A percentile compares a stretch with the other conserved stretches of the same genome.
phyloP scores from a whole-genome alignment of 2,113 vertebrate genomes.

The Coryphaenoides rupestris region DNA sequence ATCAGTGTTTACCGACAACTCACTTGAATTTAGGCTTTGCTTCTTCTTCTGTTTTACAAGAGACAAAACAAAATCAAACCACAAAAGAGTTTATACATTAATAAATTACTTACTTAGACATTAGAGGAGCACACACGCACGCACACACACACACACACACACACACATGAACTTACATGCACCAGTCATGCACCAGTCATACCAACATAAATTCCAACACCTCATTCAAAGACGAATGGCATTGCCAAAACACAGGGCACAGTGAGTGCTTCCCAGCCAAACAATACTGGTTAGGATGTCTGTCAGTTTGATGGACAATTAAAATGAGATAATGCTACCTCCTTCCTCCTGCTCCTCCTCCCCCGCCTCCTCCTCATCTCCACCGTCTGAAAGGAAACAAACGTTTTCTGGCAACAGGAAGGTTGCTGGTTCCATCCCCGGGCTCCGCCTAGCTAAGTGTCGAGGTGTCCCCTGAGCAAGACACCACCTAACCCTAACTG shows the following conservation, averaged over 20 bases:
- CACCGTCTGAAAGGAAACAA: slow-evolving; percentile 49
- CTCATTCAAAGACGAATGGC: no score
- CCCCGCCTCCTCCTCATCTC: slow-evolving; percentile 45
- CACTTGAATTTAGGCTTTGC: slow-evolving; percentile 69
- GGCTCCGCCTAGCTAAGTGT: no score
- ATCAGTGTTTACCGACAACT: slow-evolving; percentile 18
- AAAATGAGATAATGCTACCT: slow-evolving; percentile 31
- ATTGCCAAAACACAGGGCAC: neutral
- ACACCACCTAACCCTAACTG: no score
- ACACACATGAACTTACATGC: no score
- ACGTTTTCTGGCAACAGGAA: no score
- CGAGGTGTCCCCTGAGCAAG: no score
- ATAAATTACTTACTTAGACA: neutral
- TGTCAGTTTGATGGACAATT: neutral
- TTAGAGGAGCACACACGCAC: neutral
- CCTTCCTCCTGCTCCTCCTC: slow-evolving; percentile 50
- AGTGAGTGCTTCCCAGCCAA: neutral
- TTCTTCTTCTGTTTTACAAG: slow-evolving; percentile 47
- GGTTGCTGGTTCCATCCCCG: no score
- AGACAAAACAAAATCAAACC: neutral
- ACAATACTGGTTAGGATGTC: neutral
- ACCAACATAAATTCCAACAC: no score
- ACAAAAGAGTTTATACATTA: neutral
- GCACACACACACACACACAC: neutral
- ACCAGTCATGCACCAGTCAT: no score